Base-by-base conservation (phyloP, 2,113 vertebrate species). In the Penelope pileata region DNA sequence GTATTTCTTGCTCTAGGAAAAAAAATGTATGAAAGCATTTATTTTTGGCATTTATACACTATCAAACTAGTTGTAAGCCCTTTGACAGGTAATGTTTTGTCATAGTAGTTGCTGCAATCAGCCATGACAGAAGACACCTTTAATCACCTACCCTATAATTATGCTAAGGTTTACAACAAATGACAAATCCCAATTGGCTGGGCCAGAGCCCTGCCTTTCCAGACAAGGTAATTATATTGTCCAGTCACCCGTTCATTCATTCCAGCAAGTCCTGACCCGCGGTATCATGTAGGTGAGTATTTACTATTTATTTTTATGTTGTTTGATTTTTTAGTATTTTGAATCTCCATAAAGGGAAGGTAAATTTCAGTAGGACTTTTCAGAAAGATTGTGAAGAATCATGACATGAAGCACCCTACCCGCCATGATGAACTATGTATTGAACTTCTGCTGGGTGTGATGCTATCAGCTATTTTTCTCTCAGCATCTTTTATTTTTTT, bases 171-270 rank as follows among this genome's bases (percentile, higher is more conserved):
- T 93, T 95, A 84, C 60, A 40, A 53, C 34, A 76, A 87, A 88
- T 73, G 84, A 91, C 67, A 87, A 95, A 59, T 56, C 68, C 82
- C 81, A 76, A 96, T 86, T 96, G 96, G 89, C 78, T 90, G 73
- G 40, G 83, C 21, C 47, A 94, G 76, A 90, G 92, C 93, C 80
- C 91, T 94, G 32, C 83, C 93, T 93, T 96, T 92, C 75, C 60
- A 89, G 64, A 89, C 42, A 43, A 73, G 81, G 30, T 90, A 43
- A 80, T 96, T 94, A 94, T 92, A 93, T 84, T 89, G 70, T 89
- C 38, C 19, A 66, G 27, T 89, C 83, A 95, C 38, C 23, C 16
- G 12, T 81, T 90, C 85, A 86, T 75, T 90, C 83, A 93, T 18
- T 96, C 50, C 27, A 96, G 79, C 48, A 81, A 89, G 64, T 75